Conservation (phyloP, 2,113 vertebrate genomes). For the Sinocyclocheilus maitianheensis region DNA sequence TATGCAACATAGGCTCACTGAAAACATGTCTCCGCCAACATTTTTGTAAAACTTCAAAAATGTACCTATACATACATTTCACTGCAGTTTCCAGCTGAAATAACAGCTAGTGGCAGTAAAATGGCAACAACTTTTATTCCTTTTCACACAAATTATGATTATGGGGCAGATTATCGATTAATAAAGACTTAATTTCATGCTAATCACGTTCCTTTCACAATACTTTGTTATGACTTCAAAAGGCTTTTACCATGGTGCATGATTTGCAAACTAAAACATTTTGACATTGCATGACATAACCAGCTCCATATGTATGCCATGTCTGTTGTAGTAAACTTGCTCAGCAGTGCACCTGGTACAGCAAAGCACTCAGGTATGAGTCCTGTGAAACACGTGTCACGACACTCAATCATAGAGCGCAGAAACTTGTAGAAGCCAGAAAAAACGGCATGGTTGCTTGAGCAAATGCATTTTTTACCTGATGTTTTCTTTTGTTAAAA, state of each 20-base stretch:
- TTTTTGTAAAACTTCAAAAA: neutral
- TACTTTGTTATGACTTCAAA: neutral
- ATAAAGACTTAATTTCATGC: neutral
- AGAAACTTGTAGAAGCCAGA: neutral
- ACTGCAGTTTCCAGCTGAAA: neutral
- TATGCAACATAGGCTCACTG: neutral
- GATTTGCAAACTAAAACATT: neutral
- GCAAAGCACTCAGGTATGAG: neutral
- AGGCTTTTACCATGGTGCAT: neutral
- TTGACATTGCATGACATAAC: neutral
- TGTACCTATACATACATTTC: no score
- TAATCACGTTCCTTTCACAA: neutral
- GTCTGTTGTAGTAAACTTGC: neutral
- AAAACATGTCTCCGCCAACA: neutral
- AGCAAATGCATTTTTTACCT: neutral
- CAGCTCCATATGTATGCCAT: neutral
- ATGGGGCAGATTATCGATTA: neutral
- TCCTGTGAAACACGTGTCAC: neutral
- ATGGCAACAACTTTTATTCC: neutral
- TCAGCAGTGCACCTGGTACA: neutral
- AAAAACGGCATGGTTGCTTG: neutral
- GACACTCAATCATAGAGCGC: neutral
- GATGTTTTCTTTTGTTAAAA: neutral
- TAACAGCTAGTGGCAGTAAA: neutral
- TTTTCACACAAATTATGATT: neutral